phyloP scores from a whole-genome alignment of 2,888 invertebrate species.

The Drosophila silvestris region DNA sequence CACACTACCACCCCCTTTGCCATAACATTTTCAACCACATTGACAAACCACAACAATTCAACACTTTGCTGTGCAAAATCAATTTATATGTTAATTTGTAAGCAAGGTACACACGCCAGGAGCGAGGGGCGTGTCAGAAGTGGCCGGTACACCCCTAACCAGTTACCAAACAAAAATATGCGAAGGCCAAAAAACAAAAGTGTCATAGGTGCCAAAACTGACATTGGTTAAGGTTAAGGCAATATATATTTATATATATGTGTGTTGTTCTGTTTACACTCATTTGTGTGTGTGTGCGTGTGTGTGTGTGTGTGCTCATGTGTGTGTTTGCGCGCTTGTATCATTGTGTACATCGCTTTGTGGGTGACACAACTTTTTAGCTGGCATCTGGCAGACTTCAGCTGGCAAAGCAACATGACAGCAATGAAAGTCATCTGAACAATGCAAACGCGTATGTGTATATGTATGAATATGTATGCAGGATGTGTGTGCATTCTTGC shows the following conservation, averaged over 20 bases:
- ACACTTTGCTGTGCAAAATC: slow-evolving; percentile 72
- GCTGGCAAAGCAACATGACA: slow-evolving; percentile 66
- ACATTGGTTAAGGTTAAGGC: slow-evolving; percentile 65
- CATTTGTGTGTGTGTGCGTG: slow-evolving; percentile 10
- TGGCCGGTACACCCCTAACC: slow-evolving; percentile 17
- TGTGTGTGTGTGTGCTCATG: slow-evolving; percentile 3
- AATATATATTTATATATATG: slow-evolving; percentile 21
- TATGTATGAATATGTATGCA: slow-evolving; percentile 1
- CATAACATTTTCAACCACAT: slow-evolving; percentile 18
- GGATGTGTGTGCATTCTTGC: slow-evolving; percentile 37
- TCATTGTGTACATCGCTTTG: slow-evolving; percentile 35
- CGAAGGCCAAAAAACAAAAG: slow-evolving; percentile 43
- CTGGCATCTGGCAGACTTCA: slow-evolving; percentile 64
- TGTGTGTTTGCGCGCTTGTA: slow-evolving; percentile 17
- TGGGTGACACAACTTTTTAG: slow-evolving; percentile 57
- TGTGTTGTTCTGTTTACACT: slow-evolving; percentile 10
- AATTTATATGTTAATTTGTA: slow-evolving; percentile 81
- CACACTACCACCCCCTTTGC: background rate
- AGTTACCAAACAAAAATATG: slow-evolving; percentile 64
- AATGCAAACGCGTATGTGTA: slow-evolving; percentile 6
- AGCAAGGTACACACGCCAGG: slow-evolving; percentile 55
- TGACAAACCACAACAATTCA: slow-evolving; percentile 61
- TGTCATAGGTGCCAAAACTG: slow-evolving; percentile 72
- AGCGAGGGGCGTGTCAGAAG: slow-evolving; percentile 41
- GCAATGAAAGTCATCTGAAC: slow-evolving; percentile 52